Evolutionary conservation across 2,888 invertebrate species (phyloP).

Genomic region (Thelaira solivaga): DNA sequence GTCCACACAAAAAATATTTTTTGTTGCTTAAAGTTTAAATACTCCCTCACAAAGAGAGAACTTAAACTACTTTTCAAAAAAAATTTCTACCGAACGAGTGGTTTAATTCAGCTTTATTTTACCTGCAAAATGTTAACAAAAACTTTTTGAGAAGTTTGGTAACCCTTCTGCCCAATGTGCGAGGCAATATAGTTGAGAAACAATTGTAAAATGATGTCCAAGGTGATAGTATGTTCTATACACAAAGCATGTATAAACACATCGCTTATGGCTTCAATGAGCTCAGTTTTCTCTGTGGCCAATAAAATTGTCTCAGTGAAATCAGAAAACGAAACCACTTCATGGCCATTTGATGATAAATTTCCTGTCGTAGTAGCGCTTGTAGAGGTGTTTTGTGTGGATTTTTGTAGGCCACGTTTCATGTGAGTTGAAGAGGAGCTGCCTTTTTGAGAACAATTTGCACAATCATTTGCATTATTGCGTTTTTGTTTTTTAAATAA

Average conservation of each 20-base stretch:
- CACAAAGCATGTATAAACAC: constrained; percentile 74
- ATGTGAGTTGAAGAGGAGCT: not conserved
- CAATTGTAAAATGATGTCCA: constrained; percentile 78
- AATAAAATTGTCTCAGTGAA: constrained; percentile 74
- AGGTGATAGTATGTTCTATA: constrained; percentile 72
- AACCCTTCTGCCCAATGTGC: constrained; percentile 80
- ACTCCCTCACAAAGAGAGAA: too few relatives aligned
- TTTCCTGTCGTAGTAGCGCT: not conserved
- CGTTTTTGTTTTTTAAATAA: constrained; percentile 60
- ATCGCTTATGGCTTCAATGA: constrained; percentile 75
- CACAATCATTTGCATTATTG: constrained; percentile 37
- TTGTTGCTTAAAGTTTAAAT: too few relatives aligned
- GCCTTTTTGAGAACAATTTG: constrained; percentile 11
- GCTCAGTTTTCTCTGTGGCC: constrained; percentile 69
- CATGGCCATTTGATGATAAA: constrained; percentile 3
- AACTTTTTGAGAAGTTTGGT: constrained; percentile 77
- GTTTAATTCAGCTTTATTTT: too few relatives aligned
- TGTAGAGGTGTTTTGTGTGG: constrained; percentile 11
- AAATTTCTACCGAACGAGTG: too few relatives aligned
- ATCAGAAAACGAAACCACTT: constrained; percentile 74
- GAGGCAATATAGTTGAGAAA: constrained; percentile 83
- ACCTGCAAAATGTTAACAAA: constrained; percentile 78
- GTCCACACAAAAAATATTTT: too few relatives aligned
- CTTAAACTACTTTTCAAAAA: too few relatives aligned
- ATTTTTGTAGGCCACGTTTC: constrained; percentile 20